These are phyloP conservation scores for Heliconius aoede DNA, from an alignment of 2,888 invertebrate genomes.

Conservation along the genomic window DNA sequence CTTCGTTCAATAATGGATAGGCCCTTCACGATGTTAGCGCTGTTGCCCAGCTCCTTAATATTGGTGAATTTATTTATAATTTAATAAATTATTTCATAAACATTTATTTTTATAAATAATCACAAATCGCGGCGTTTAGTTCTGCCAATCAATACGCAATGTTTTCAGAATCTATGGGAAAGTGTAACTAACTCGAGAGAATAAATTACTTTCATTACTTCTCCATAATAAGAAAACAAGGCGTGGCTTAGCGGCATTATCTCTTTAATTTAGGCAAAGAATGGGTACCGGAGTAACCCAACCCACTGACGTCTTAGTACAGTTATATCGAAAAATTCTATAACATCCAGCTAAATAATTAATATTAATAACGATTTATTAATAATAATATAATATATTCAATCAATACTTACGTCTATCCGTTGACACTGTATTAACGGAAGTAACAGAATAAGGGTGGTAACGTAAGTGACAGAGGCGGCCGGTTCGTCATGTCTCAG, in stretches of 20 bases:
- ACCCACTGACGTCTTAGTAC: too few relatives aligned
- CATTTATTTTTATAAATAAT: too few relatives aligned
- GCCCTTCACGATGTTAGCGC: neutral
- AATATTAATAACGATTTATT: too few relatives aligned
- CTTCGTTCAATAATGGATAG: neutral
- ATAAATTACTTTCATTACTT: too few relatives aligned
- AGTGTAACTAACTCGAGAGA: too few relatives aligned
- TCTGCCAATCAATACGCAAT: neutral
- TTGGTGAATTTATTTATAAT: neutral
- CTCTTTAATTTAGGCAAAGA: too few relatives aligned
- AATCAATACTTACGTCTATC: slow-evolving; percentile 13
- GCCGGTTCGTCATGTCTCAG: slow-evolving; percentile 59
- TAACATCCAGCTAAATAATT: too few relatives aligned
- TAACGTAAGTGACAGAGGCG: slow-evolving; percentile 43
- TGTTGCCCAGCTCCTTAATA: neutral
- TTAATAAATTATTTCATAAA: neutral
- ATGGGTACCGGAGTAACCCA: too few relatives aligned
- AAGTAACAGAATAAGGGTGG: slow-evolving; percentile 32
- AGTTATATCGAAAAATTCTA: too few relatives aligned
- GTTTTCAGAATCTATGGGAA: neutral
- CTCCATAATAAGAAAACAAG: too few relatives aligned
- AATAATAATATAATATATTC: too few relatives aligned
- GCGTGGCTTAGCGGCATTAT: too few relatives aligned
- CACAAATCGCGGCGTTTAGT: neutral
- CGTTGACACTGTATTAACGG: slow-evolving; percentile 25